Base-by-base conservation (phyloP, 2,888 invertebrate species). In the Crocallis elinguaria region DNA sequence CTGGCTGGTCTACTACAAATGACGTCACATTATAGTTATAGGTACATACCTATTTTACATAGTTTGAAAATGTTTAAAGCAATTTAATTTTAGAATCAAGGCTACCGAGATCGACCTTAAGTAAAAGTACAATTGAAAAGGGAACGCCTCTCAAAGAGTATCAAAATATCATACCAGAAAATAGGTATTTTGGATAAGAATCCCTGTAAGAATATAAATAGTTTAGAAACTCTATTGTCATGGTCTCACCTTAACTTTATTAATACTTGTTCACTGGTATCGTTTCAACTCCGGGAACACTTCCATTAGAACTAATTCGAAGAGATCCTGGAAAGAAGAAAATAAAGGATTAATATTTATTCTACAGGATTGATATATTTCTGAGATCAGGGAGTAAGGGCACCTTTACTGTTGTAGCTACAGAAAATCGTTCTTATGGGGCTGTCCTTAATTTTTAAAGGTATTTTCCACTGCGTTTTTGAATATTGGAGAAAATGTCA, bases 281-380 rank as follows among this genome's bases (percentile, higher is more conserved):
- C 93, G 92, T 61, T 94, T 93, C 64, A 94, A 89, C 86, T 95
- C 95, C 11, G 95, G 95, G 77, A 95, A 95, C 66, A 95, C 91
- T 83, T 95, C 94, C 57, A 94, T 79, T 67, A 95, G 88, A 39
- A 95, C 83, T 39, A 95, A 84, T 81, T 95, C 95, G 61, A 95
- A 90, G 57, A 95, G 83, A 77, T 94, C 94, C 95, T 95, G 87
- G 6, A 92, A 92, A 66, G 51, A 71, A 64, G 55, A 53, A 57
- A 17, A 61, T 57, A 13, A 2, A 7, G 1, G 11, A 9, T 17
- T n/a, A 17, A 17, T n/a, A 13, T 19, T 19, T 19, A 19, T 19
- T 4, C n/a, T n/a, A n/a, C n/a, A 19, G 19, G 19, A 4, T 19
- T 19, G 27, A n/a, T n/a, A n/a, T n/a, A n/a, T n/a, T n/a, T n/a